Conservation (phyloP, 2,113 vertebrate species). For the Cyprinodon variegatus region DNA sequence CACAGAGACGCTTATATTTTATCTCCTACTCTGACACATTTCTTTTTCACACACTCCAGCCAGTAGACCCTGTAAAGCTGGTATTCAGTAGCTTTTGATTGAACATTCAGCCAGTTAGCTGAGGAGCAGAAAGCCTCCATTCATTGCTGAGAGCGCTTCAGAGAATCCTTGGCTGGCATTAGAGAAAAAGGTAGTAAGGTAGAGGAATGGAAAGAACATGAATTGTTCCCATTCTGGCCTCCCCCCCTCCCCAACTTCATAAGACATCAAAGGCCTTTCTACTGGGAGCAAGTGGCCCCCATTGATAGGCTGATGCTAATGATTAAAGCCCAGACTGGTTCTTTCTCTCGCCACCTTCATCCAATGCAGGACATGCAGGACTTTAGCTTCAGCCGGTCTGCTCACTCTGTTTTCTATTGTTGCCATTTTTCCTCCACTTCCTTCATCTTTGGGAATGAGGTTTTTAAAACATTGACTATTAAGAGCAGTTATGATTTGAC, state of each 20-base stretch:
- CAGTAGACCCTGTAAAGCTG: slow-evolving; percentile 41
- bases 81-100: slow-evolving; percentile 38
- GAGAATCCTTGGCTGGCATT: slow-evolving; percentile 51
- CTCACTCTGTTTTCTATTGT: not conserved
- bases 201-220: slow-evolving; percentile 51
- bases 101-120: slow-evolving; percentile 47
- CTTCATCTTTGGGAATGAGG: slow-evolving; percentile 70
- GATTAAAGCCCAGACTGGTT: slow-evolving; percentile 25
- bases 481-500: slow-evolving; percentile 85
- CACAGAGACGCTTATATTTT: slow-evolving; percentile 7
- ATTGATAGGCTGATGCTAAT: slow-evolving; percentile 52
- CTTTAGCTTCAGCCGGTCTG: not conserved
- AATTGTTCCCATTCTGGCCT: slow-evolving; percentile 45
- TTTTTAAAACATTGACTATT: slow-evolving; percentile 81
- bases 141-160: slow-evolving; percentile 65
- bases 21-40: slow-evolving; percentile 35
- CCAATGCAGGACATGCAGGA: slow-evolving; percentile 37
- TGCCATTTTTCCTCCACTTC: not conserved
- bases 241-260: slow-evolving; percentile 13
- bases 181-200: slow-evolving; percentile 30
- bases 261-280: slow-evolving; percentile 51
- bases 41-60: slow-evolving; percentile 53
- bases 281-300: slow-evolving; percentile 39
- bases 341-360: slow-evolving; percentile 33
- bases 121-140: slow-evolving; percentile 63